phyloP scores from a whole-genome alignment of 2,797 vertebrate genomes.

The Antennarius maculatus region DNA sequence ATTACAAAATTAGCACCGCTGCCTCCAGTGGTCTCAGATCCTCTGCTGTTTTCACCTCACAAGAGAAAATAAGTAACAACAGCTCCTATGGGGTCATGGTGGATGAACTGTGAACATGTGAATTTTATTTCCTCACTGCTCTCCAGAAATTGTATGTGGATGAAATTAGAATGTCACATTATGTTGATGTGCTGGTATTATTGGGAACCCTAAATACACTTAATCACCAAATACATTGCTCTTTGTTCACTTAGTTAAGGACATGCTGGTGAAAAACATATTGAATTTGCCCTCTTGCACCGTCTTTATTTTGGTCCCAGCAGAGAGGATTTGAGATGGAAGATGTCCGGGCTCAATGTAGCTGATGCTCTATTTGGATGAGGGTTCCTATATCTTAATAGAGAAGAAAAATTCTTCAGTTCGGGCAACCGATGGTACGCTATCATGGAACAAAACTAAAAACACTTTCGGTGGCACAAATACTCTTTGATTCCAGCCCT shows the following conservation, averaged over 20 bases:
- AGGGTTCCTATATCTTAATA: conserved; percentile 67
- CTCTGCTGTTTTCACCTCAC: conserved; percentile 64
- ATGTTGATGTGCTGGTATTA: not conserved
- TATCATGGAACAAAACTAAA: conserved; percentile 44
- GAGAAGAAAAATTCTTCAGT: conserved; percentile 58
- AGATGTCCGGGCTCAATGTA: conserved; percentile 65
- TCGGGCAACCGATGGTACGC: conserved; percentile 30
- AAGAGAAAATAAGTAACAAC: conserved; percentile 65
- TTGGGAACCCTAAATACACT: conserved; percentile 15
- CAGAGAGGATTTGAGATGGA: conserved; percentile 62
- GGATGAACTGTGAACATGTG: conserved; percentile 7
- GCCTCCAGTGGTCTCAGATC: conserved; percentile 53
- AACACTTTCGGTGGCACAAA: conserved; percentile 41
- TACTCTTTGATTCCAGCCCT: conserved; percentile 35
- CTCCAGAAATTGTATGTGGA: not conserved
- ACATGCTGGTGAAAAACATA: conserved; percentile 61
- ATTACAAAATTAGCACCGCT: conserved; percentile 82
- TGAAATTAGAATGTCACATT: not conserved
- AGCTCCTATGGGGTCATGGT: conserved; percentile 58
- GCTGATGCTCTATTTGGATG: conserved; percentile 70
- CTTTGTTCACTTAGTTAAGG: conserved; percentile 44
- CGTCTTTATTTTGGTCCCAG: conserved; percentile 57
- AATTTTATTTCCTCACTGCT: conserved; percentile 6
- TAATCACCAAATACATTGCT: conserved; percentile 23
- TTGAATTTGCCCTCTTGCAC: conserved; percentile 61